Evolutionary conservation across 2,888 invertebrate genomes (phyloP), one percentile per base, ranked within the genome.

Genomic region (Camponotus fellah): DNA sequence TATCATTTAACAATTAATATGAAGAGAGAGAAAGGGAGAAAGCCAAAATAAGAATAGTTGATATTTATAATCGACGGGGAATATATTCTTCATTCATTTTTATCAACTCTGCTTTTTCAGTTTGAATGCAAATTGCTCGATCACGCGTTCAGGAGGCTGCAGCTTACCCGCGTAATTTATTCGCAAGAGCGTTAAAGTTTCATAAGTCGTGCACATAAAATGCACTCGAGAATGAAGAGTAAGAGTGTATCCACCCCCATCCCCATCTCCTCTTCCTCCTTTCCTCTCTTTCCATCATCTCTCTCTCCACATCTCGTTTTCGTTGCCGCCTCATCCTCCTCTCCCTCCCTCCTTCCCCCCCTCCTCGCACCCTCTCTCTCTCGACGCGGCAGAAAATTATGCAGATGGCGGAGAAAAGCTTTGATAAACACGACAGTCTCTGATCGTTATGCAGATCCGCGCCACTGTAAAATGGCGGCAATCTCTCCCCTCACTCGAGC

Each of bases 331-430:
- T n/a, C 8, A n/a, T 2, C n/a, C 53, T 17, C 6, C 5, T 6
- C 49, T 53, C 46, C n/a, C 53, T 17, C 6, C 5, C 2, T 17
- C 43, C 46, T 12, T 37, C 60, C 53, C 21, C 17, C 82, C 3
- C 17, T n/a, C 72, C 82, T 8, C 49, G 56, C 64, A 76, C 4
- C 43, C 43, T 12, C 43, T 46, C 43, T 46, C 60, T 87, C 60
- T 87, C 86, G 91, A 88, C 92, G 93, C 92, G 92, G 92, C 92
- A 92, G 93, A 94, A 94, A 94, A 95, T 95, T 95, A 95, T 95
- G 94, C 94, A 95, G 94, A 95, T 94, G 94, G 92, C 93, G 94
- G 94, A 95, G 94, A 95, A 94, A 94, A 95, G 94, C 95, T 95
- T 94, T 94, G 95, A 95, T 95, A 95, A 95, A 95, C 94, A 95